Percentiles rank a stretch among this genome's conserved stretches.
These are phyloP conservation scores for Acropternis orthonyx DNA, from an alignment of 2,797 vertebrate species.

Conservation along the genomic window DNA sequence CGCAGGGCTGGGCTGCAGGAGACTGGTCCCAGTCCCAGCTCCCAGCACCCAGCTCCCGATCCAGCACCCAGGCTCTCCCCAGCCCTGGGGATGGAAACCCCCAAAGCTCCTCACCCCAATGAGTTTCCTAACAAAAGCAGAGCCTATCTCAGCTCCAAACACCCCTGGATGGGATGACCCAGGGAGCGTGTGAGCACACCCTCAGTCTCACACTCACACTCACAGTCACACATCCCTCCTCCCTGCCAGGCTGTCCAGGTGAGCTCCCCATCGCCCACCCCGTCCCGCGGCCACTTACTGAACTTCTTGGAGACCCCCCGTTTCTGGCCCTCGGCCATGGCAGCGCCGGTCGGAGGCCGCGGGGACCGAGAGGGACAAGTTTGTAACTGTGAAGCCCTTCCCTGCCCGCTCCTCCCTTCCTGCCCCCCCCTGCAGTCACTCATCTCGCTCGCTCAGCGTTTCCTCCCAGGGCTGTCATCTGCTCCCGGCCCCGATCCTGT, in stretches of 20 bases:
- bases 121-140: not conserved
- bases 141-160: not conserved
- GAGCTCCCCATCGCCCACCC: not conserved
- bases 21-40: not conserved
- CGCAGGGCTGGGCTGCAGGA: not conserved
- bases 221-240: not conserved
- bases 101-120: not conserved
- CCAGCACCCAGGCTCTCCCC: not conserved
- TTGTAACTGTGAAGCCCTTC: not conserved
- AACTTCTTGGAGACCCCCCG: constrained; percentile 71
- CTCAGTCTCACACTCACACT: not conserved
- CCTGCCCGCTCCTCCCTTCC: constrained; percentile 64
- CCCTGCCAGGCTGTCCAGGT: not conserved
- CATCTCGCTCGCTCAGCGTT: constrained; percentile 14
- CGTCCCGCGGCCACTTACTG: constrained; percentile 59
- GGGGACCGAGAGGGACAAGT: not conserved
- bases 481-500: not conserved
- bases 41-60: not conserved
- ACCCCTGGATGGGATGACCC: not conserved
- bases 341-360: accelerated
- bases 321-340: constrained; percentile 73
- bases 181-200: accelerated
- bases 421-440: constrained; percentile 32
- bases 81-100: not conserved
- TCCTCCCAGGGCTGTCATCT: constrained; percentile 60